These are phyloP conservation scores for Blera fallax DNA, from an alignment of 2,888 invertebrate species.

Conservation along the genomic window DNA sequence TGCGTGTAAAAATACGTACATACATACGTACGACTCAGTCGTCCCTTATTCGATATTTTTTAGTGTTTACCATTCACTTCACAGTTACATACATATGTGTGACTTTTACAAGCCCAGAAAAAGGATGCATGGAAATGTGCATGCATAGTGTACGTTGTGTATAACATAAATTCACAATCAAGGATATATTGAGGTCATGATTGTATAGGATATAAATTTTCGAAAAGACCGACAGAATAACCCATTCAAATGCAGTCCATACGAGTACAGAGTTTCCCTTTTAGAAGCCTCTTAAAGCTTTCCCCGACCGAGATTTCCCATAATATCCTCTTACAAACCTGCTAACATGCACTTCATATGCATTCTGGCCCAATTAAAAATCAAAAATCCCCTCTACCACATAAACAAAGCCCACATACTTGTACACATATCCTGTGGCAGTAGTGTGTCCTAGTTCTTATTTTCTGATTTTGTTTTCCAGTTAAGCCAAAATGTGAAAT, in stretches of 20 bases:
- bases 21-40: too few relatives aligned
- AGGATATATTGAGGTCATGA: too few relatives aligned
- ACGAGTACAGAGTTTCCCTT: not conserved
- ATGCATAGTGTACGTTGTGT: too few relatives aligned
- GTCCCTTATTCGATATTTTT: too few relatives aligned
- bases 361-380: constrained; percentile 47
- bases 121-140: too few relatives aligned
- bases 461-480: constrained; percentile 80
- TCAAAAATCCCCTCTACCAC: constrained; percentile 12
- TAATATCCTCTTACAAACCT: constrained; percentile 14
- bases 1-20: too few relatives aligned
- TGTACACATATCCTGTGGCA: not conserved
- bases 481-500: constrained; percentile 93
- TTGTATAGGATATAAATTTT: too few relatives aligned
- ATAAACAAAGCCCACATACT: not conserved
- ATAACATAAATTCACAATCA: too few relatives aligned
- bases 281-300: not conserved
- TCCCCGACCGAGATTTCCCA: not conserved
- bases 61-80: too few relatives aligned
- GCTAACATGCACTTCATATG: not conserved
- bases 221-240: too few relatives aligned
- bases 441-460: constrained; percentile 39
- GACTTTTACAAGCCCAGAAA: too few relatives aligned
- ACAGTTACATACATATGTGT: too few relatives aligned
- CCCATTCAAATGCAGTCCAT: not conserved